phyloP scores from a whole-genome alignment of 2,113 vertebrate species.

The Naja naja region DNA sequence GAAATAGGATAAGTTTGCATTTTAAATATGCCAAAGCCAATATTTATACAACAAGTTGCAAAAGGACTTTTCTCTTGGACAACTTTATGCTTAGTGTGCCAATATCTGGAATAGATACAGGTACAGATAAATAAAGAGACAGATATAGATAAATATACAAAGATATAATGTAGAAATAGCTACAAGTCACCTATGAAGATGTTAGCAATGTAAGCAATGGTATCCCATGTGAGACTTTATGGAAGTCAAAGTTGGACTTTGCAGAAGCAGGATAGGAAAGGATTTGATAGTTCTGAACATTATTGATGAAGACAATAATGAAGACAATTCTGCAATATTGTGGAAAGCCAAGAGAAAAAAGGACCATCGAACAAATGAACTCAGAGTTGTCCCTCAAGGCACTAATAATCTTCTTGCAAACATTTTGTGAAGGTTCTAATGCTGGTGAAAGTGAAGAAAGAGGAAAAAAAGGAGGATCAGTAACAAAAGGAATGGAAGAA shows the following conservation, averaged over 20 bases:
- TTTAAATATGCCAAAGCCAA: neutral
- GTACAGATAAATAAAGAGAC: neutral
- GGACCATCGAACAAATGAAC: neutral
- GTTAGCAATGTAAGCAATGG: neutral
- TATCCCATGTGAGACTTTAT: neutral
- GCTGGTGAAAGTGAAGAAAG: neutral
- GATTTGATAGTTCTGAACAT: neutral
- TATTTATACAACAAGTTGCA: neutral
- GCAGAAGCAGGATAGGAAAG: neutral
- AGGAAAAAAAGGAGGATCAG: neutral
- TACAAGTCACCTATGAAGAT: neutral
- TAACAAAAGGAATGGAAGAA: neutral
- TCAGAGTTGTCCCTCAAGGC: neutral
- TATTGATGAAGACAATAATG: neutral
- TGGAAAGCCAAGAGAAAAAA: neutral
- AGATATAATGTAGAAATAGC: neutral
- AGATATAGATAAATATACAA: neutral
- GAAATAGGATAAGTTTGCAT: neutral
- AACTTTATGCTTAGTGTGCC: neutral
- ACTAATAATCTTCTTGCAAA: neutral
- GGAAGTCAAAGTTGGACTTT: neutral
- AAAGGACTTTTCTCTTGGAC: neutral
- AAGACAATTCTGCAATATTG: neutral
- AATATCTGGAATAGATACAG: neutral
- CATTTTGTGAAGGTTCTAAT: neutral